Evolutionary conservation across 1,140 invertebrate genomes (phyloP).

Genomic region (Triops longicaudatus): DNA sequence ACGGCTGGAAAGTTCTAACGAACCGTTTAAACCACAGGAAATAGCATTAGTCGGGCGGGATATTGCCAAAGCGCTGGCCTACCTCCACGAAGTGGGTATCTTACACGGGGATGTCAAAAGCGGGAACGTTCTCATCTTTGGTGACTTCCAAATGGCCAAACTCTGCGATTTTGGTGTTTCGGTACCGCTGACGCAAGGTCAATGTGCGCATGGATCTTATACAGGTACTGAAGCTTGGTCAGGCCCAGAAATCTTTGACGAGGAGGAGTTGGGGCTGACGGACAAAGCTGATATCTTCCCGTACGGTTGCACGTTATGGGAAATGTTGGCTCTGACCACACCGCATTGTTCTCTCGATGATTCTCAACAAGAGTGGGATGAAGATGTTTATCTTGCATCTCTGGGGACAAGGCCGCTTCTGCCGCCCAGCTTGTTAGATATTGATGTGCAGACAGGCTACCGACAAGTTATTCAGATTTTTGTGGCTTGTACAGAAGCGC

Average conservation of each 20-base stretch:
- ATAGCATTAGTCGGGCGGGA: constrained; percentile 57
- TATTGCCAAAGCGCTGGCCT: constrained; percentile 61
- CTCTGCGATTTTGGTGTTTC: constrained; percentile 79
- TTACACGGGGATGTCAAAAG: constrained; percentile 80
- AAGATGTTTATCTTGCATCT: constrained; percentile 30
- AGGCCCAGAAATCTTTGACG: constrained; percentile 60
- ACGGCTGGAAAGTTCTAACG: constrained; percentile 47
- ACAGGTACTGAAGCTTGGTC: constrained; percentile 64
- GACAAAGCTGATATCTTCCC: constrained; percentile 62
- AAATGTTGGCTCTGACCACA: constrained; percentile 62
- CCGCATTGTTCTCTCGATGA: constrained; percentile 46
- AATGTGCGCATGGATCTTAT: constrained; percentile 34
- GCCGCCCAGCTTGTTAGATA: constrained; percentile 42
- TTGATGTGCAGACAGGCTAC: constrained; percentile 52
- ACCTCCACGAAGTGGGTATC: constrained; percentile 62
- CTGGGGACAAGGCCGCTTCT: constrained; percentile 52
- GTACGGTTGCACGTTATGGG: constrained; percentile 58
- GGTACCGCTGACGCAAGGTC: constrained; percentile 50
- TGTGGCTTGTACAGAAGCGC: constrained; percentile 56
- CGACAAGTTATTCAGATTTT: constrained; percentile 57
- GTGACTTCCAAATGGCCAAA: constrained; percentile 63
- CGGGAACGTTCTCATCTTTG: constrained; percentile 58
- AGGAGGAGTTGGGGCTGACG: constrained; percentile 33
- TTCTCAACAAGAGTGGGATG: constrained; percentile 29
- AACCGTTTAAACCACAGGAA: constrained; percentile 51